A percentile compares a stretch with the other conserved stretches of the same genome.
phyloP scores from a whole-genome alignment of 1,140 invertebrate species.

The Drosophila neocordata region DNA sequence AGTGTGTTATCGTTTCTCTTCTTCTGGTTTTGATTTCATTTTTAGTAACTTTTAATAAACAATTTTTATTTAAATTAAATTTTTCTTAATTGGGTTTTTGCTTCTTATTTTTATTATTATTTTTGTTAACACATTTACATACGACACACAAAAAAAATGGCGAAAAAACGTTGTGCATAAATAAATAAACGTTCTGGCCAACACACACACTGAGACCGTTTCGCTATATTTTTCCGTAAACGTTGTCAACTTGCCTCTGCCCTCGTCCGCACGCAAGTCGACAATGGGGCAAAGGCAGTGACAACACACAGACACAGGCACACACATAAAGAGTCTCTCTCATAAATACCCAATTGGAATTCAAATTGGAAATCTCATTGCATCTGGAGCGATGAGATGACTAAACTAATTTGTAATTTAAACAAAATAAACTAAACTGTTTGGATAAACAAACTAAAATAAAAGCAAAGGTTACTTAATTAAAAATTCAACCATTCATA shows the following conservation, averaged over 20 bases:
- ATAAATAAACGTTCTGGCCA: constrained; percentile 11
- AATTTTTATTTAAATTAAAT: background rate
- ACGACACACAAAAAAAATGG: constrained; percentile 16
- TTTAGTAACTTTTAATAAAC: background rate
- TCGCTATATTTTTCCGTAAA: constrained; percentile 7
- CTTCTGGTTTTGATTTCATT: background rate
- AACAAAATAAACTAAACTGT: too few species aligned
- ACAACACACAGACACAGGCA: background rate
- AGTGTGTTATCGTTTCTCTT: constrained; percentile 1
- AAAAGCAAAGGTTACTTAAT: too few species aligned
- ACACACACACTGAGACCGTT: constrained; percentile 5
- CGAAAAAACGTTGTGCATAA: constrained; percentile 11
- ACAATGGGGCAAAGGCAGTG: background rate
- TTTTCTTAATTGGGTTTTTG: background rate
- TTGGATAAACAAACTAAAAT: too few species aligned
- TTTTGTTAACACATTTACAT: constrained; percentile 6
- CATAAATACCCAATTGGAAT: background rate
- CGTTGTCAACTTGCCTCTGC: constrained; percentile 5
- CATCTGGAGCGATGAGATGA: background rate
- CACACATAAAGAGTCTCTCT: background rate
- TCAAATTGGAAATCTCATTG: background rate
- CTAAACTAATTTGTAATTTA: too few species aligned
- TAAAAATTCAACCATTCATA: too few species aligned
- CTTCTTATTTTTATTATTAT: background rate
- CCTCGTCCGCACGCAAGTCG: constrained; percentile 3